Conservation (phyloP, 2,113 vertebrate species). For the Rhodinocichla rosea region DNA sequence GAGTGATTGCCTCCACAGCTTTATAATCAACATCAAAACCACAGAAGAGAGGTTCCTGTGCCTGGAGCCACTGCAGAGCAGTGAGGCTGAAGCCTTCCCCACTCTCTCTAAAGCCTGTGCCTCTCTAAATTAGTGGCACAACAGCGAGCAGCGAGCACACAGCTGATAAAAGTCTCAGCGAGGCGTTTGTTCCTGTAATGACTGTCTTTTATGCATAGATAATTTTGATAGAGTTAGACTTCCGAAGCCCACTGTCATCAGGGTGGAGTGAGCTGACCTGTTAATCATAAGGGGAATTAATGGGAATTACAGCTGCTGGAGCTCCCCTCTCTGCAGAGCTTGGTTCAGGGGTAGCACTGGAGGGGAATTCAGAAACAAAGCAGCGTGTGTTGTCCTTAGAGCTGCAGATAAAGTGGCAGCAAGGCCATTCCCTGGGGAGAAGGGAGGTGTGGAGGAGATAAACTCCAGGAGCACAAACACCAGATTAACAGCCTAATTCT, state of each 20-base stretch:
- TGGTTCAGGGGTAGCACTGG: not conserved
- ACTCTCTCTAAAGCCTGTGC: not conserved
- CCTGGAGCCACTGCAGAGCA: not conserved
- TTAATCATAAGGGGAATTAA: constrained; percentile 63
- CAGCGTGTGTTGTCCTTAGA: not conserved
- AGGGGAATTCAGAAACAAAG: not conserved
- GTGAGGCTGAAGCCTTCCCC: not conserved
- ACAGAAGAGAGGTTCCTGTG: not conserved
- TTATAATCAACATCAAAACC: not conserved
- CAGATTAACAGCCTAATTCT: constrained; percentile 1
- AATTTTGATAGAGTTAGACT: constrained; percentile 61
- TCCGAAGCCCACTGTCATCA: not conserved
- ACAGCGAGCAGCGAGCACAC: not conserved
- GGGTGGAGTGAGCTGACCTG: constrained; percentile 53
- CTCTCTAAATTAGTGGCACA: not conserved
- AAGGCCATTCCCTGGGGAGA: not conserved
- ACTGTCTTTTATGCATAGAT: constrained; percentile 43
- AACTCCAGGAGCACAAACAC: not conserved
- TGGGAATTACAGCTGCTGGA: constrained; percentile 22
- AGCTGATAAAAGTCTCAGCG: constrained; percentile 39
- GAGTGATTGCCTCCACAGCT: not conserved
- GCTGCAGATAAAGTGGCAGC: constrained; percentile 20
- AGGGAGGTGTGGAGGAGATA: not conserved
- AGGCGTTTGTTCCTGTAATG: constrained; percentile 24
- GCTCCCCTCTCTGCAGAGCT: not conserved